These are phyloP conservation scores for Unio delphinus DNA, from an alignment of 2,888 invertebrate genomes.

Conservation along the genomic window DNA sequence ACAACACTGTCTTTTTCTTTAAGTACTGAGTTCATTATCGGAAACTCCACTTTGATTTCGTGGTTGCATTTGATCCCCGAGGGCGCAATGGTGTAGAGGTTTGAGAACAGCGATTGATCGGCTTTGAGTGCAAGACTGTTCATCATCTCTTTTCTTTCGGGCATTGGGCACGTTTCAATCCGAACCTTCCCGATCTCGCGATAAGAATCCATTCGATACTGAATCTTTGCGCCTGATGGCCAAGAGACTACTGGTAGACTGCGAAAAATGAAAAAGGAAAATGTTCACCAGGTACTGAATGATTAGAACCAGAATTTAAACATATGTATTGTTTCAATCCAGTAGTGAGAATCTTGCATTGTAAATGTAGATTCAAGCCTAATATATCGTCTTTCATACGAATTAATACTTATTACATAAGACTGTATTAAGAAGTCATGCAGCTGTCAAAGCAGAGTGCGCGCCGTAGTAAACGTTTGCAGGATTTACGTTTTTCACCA, in stretches of 20 bases:
- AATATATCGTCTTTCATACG: too few relatives aligned
- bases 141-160: slow-evolving; percentile 15
- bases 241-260: slow-evolving; percentile 26
- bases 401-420: too few relatives aligned
- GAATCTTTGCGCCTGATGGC: slow-evolving; percentile 16
- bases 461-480: too few relatives aligned
- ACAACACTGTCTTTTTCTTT: slow-evolving; percentile 9
- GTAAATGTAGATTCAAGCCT: too few relatives aligned
- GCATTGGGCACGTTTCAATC: slow-evolving; percentile 25
- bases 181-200: slow-evolving; percentile 16
- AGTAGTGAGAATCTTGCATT: too few relatives aligned
- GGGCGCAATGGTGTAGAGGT: slow-evolving; percentile 13
- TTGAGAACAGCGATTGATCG: slow-evolving; percentile 9
- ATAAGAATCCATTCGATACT: slow-evolving; percentile 24
- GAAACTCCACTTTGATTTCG: slow-evolving; percentile 24
- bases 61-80: slow-evolving; percentile 11
- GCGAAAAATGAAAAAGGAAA: neutral
- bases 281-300: neutral
- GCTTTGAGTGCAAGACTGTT: slow-evolving; percentile 20
- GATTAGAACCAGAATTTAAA: too few relatives aligned
- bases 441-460: too few relatives aligned
- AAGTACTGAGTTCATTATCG: slow-evolving; percentile 6
- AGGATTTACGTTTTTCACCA: too few relatives aligned
- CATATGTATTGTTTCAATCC: too few relatives aligned
- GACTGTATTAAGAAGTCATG: too few relatives aligned